phyloP scores from a whole-genome alignment of 1,140 invertebrate species.

The Procambarus virginalis region DNA sequence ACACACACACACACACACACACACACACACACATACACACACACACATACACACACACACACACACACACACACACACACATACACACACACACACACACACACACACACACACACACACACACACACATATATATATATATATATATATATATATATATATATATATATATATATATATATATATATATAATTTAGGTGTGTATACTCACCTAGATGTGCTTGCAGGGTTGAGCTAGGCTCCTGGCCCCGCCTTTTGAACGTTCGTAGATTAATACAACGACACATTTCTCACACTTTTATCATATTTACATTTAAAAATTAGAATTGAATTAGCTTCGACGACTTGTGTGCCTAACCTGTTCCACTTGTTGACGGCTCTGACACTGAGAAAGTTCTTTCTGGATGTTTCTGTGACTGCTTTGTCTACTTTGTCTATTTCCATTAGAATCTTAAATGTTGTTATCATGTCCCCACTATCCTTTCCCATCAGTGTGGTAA shows the following conservation, averaged over 20 bases:
- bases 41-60: background rate
- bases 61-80: too few species aligned
- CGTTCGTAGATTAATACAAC: background rate
- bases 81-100: too few species aligned
- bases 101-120: background rate
- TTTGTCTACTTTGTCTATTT: too few species aligned
- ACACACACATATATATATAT: background rate
- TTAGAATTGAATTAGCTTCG: background rate
- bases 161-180: background rate
- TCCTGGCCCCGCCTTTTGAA: too few species aligned
- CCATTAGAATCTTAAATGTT: too few species aligned
- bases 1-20: background rate
- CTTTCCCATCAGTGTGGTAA: too few species aligned
- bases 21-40: background rate
- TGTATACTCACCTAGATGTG: background rate
- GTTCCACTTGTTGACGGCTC: too few species aligned
- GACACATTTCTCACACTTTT: background rate
- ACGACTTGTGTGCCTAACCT: background rate
- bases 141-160: background rate
- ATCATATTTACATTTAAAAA: background rate
- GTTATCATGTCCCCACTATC: too few species aligned
- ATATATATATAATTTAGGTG: background rate
- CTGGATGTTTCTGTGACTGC: too few species aligned
- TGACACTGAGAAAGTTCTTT: too few species aligned
- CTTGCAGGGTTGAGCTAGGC: background rate